Evolutionary conservation across 1,140 invertebrate genomes (phyloP), one percentile per base, ranked within the genome.

Genomic region (Holcopasites calliopsidis): DNA sequence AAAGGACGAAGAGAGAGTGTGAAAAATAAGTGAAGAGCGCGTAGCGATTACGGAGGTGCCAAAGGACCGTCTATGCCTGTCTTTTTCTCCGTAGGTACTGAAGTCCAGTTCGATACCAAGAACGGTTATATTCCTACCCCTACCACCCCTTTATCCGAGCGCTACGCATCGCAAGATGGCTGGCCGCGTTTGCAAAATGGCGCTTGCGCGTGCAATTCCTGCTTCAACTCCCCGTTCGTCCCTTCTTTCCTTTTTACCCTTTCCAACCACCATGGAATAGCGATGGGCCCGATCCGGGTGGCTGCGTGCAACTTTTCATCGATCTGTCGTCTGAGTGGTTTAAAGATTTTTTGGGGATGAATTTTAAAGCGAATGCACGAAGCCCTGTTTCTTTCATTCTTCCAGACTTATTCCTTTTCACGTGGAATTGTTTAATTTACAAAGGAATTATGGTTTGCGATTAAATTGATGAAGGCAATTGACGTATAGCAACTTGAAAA

Each of bases 61-160:
- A 50, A 49, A 68, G 68, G 54, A 77, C 74, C 73, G 77, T 70
- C 65, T 80, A 68, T 80, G 61, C 76, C 79, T 82, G 79, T 82
- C 80, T 82, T 79, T 82, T 68, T 82, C 80, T 77, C 79, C 68
- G 80, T 82, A 73, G 70, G 80, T 79, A 89, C 88, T 89, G 88
- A 87, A 87, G 84, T 82, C 69, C 77, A 86, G 84, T 89, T 90
- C 87, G 86, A 89, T 90, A 88, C 79, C 84, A 86, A 79, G 86
- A 87, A 88, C 82, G 87, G 88, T 89, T 89, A 89, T 90, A 89
- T 89, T 76, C 84, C 82, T 69, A 77, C 86, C 87, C 83, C 82
- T 84, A n/a, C 42, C 18, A 86, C 80, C 77, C 69, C 76, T 21
- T 55, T 52, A n/a, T 55, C 16, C 62, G 49, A 66, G 49, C 76